Base-by-base conservation (phyloP, 2,797 vertebrate genomes). In the Pseudocheirus occidentalis region DNA sequence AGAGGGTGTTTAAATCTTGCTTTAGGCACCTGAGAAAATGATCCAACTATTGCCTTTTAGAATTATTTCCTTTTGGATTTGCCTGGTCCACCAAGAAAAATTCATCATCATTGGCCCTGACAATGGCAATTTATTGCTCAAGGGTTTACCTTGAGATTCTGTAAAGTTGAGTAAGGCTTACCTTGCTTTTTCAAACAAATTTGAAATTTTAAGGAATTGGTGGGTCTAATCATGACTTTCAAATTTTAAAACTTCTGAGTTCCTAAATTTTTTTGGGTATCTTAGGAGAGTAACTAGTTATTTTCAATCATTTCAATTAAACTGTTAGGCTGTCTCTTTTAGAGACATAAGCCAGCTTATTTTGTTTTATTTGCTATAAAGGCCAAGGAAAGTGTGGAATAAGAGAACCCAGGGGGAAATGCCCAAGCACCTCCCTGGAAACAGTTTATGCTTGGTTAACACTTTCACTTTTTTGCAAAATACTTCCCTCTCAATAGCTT, bases 111-210 rank as follows among this genome's bases (percentile, higher is more conserved):
- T 90, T 9, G 2, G 13, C 9, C 21, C 29, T 4, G 89, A 55
- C 50, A 16, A 87, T 21, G 34, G 56, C 2, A 40, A 53, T 24
- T 73, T 53, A 3, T 53, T 5, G 7, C 58, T 91, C 5, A 90
- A 13, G 46, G 59, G 62, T 94, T 55, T 95, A 27, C 53, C 92
- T 34, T 29, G 55, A 11, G 93, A 95, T 73, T 94, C 56, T 21
- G 3, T 55, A 91, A 1, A 28, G 28, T 54, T n/a, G 54, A 94
- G 87, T 54, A 58, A 59, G 31, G 14, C 5, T 53, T 16, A 34
- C 55, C 91, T 55, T 34, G 62, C 81, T 94, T 95, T 91, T 91
- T 57, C 16, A 95, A 55, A 90, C 55, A 58, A 87, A 34, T 18
- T 56, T 62, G 40, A 93, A 62, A 1, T 91, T 94, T 53, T 53